Conservation (phyloP, 2,113 vertebrate species). For the Cervus canadensis region DNA sequence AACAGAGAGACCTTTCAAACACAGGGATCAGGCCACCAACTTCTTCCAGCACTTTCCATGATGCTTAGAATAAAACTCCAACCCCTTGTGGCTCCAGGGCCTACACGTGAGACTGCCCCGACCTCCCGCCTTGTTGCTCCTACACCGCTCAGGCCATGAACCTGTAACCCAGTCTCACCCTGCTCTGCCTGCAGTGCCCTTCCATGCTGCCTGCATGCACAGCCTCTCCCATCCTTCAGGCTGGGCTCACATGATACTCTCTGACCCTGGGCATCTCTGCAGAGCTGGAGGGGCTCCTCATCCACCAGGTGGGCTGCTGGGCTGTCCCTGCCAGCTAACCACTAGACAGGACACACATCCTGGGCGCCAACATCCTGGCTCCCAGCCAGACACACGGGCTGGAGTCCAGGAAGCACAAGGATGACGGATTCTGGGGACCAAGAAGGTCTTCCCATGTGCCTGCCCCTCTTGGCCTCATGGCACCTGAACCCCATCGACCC, state of each 20-base stretch:
- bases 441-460: background rate
- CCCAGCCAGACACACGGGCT: fast-evolving
- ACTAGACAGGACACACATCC: too few species aligned
- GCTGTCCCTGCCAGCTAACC: fast-evolving
- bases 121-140: too few species aligned
- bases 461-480: fast-evolving
- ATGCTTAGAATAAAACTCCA: background rate
- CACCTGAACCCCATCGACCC: fast-evolving
- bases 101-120: background rate
- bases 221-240: background rate
- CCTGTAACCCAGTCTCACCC: fast-evolving
- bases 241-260: background rate
- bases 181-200: background rate
- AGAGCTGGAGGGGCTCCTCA: fast-evolving
- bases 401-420: background rate
- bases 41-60: background rate
- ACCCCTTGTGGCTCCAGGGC: background rate
- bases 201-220: fast-evolving
- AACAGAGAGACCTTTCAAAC: background rate
- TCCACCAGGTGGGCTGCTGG: fast-evolving
- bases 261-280: background rate
- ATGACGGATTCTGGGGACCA: background rate
- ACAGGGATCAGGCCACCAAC: background rate
- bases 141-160: background rate
- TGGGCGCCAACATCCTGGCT: fast-evolving